These are phyloP conservation scores for Archips xylosteana DNA, from an alignment of 2,888 invertebrate species.

Conservation along the genomic window DNA sequence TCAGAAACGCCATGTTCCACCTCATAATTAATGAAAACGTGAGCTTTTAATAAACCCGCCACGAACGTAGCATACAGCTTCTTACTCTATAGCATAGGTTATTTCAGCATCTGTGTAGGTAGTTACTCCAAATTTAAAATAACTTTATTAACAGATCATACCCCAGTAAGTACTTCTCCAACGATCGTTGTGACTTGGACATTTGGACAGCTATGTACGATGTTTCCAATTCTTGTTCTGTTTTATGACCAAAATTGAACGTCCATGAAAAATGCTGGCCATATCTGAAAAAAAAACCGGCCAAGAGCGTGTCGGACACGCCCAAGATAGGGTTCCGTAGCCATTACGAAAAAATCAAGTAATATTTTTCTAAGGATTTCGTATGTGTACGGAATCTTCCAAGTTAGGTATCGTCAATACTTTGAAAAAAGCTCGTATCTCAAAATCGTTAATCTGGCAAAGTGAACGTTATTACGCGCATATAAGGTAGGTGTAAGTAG, in stretches of 20 bases:
- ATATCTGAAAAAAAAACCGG: constrained; percentile 3
- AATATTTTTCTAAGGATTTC: too few relatives aligned
- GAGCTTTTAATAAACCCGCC: constrained; percentile 45
- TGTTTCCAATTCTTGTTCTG: neutral
- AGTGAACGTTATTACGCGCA: too few relatives aligned
- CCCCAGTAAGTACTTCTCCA: neutral
- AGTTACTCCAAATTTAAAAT: neutral
- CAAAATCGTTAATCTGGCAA: too few relatives aligned
- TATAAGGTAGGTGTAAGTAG: too few relatives aligned
- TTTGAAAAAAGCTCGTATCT: too few relatives aligned
- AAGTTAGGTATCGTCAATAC: too few relatives aligned
- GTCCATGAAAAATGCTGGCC: constrained; percentile 3
- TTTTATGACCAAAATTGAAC: constrained; percentile 1
- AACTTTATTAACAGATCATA: neutral
- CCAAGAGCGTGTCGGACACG: too few relatives aligned
- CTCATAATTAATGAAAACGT: constrained; percentile 46
- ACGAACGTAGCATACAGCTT: constrained; percentile 4
- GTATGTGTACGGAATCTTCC: too few relatives aligned
- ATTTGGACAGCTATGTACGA: neutral
- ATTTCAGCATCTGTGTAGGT: neutral
- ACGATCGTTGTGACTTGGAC: neutral
- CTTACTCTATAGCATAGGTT: neutral
- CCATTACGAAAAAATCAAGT: too few relatives aligned
- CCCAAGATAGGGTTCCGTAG: too few relatives aligned
- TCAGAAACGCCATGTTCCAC: constrained; percentile 45